Percentiles rank a stretch among this genome's conserved stretches.
These are phyloP conservation scores for Unio pictorum DNA, from an alignment of 2,888 invertebrate species.

Conservation along the genomic window DNA sequence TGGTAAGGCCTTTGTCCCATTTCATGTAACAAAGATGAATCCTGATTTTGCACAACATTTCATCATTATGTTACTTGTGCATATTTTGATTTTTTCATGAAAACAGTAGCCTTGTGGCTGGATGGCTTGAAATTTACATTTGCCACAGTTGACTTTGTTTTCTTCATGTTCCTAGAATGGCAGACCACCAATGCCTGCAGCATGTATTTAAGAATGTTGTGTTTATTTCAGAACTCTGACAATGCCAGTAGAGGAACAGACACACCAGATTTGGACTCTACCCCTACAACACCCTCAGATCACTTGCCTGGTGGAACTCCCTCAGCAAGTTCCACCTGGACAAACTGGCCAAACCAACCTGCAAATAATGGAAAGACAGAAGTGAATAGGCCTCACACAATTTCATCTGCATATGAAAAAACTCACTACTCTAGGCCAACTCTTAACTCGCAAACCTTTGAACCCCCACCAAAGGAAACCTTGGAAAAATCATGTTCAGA, in stretches of 20 bases:
- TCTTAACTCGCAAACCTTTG: slow-evolving; percentile 89
- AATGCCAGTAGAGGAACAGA: slow-evolving; percentile 43
- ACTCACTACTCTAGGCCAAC: slow-evolving; percentile 84
- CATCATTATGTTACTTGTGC: no score
- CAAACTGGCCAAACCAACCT: slow-evolving; percentile 66
- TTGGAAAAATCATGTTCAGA: slow-evolving; percentile 31
- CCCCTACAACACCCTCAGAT: slow-evolving; percentile 74
- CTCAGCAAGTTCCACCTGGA: slow-evolving; percentile 68
- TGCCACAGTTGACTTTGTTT: background rate
- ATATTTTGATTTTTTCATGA: no score
- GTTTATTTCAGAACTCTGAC: slow-evolving; percentile 33
- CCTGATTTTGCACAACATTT: no score
- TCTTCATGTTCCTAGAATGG: background rate
- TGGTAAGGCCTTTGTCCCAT: no score
- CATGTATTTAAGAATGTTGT: background rate
- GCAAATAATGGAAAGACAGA: slow-evolving; percentile 59
- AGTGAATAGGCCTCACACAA: slow-evolving; percentile 89
- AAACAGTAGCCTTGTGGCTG: no score
- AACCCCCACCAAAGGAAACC: slow-evolving; percentile 78
- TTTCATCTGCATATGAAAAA: slow-evolving; percentile 91
- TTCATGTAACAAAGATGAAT: no score
- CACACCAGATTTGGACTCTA: slow-evolving; percentile 52
- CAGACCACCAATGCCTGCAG: background rate
- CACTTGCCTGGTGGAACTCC: slow-evolving; percentile 72
- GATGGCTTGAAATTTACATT: no score